These are phyloP conservation scores for Cyprinus carpio DNA, from an alignment of 2,113 vertebrate species.

Conservation along the genomic window DNA sequence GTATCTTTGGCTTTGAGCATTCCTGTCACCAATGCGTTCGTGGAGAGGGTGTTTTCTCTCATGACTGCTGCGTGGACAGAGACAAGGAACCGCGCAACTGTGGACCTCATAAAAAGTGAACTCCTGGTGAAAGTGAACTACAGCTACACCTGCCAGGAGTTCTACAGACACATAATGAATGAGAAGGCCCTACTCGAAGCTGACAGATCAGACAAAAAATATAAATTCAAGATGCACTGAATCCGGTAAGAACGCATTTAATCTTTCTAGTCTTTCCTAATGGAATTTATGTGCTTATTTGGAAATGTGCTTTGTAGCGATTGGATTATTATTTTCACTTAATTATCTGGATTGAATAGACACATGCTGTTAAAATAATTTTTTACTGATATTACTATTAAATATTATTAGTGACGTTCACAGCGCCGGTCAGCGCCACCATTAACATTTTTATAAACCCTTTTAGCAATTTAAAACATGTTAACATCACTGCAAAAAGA, in stretches of 20 bases:
- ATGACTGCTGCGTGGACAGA: background rate
- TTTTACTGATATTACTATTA: no score
- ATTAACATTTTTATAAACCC: no score
- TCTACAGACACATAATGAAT: background rate
- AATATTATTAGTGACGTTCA: no score
- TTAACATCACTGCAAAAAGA: no score
- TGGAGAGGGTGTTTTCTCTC: background rate
- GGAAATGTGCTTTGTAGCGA: no score
- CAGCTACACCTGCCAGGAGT: background rate
- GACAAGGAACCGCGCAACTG: background rate
- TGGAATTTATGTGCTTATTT: no score
- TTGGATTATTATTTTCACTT: no score
- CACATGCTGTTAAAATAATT: no score
- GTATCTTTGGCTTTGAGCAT: background rate
- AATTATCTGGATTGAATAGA: no score
- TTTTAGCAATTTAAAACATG: no score
- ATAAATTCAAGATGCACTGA: background rate
- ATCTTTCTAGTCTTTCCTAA: no score
- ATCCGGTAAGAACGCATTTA: background rate
- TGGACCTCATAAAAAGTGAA: background rate
- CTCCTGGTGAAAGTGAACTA: background rate
- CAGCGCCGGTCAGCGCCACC: no score
- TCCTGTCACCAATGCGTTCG: background rate
- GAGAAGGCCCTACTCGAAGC: background rate
- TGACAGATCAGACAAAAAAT: background rate